phyloP scores from a whole-genome alignment of 2,888 invertebrate species.

The Synanthedon vespiformis region DNA sequence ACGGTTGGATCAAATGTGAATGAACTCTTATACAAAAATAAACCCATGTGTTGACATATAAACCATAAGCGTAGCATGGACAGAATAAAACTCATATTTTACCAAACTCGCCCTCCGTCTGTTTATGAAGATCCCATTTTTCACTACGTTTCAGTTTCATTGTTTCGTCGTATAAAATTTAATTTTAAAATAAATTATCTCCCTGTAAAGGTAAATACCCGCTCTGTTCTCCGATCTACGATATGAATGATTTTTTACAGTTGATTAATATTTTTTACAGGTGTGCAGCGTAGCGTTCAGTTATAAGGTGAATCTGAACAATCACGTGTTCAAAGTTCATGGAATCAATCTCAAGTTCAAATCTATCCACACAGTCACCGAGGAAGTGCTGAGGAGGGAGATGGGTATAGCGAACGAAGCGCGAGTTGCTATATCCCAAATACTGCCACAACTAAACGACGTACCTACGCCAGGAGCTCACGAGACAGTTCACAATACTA shows the following conservation, averaged over 20 bases:
- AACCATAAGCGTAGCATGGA: no score
- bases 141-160: no score
- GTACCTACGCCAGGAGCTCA: conserved; percentile 48
- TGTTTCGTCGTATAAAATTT: neutral
- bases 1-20: no score
- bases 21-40: no score
- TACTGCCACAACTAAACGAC: conserved; percentile 41
- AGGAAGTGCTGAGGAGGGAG: conserved; percentile 50
- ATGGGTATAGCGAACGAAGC: conserved; percentile 45
- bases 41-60: no score
- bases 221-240: no score
- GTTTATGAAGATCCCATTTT: no score
- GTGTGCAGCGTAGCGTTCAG: conserved; percentile 65
- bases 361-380: conserved; percentile 59
- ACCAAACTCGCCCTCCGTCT: no score
- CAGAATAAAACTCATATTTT: no score
- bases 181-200: no score
- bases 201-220: no score
- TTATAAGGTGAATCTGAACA: conserved; percentile 65
- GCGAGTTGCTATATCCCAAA: conserved; percentile 40
- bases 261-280: conserved; percentile 22
- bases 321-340: conserved; percentile 60
- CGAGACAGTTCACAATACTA: conserved; percentile 33
- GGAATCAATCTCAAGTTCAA: conserved; percentile 64
- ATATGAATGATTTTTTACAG: neutral